Conservation (phyloP, 1,140 invertebrate genomes). For the Eueides isabella region DNA sequence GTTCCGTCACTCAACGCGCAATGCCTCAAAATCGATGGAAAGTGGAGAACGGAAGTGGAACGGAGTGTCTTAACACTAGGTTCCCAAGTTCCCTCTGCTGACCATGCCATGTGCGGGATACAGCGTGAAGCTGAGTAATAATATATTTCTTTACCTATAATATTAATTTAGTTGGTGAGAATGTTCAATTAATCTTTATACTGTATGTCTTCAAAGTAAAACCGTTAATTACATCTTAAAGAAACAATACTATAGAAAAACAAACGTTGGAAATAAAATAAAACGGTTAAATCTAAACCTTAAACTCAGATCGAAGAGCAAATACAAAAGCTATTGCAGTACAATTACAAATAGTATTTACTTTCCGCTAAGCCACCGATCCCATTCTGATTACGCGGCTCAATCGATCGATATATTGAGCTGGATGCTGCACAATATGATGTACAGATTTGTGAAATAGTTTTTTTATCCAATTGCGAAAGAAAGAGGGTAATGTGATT, state of each 20-base stretch:
- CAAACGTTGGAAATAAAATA: neutral
- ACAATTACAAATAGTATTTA: slow-evolving; percentile 44
- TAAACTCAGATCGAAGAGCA: slow-evolving; percentile 29
- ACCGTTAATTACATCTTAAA: neutral
- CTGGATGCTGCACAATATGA: neutral
- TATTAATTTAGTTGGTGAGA: no score
- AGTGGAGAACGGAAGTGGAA: no score
- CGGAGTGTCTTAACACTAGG: no score
- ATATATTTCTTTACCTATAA: no score
- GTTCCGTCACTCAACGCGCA: no score
- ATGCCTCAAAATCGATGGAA: no score
- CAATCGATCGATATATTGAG: slow-evolving; percentile 27
- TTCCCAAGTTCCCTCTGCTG: no score
- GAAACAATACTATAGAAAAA: slow-evolving; percentile 2
- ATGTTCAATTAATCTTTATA: neutral
- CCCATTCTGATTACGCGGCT: slow-evolving; percentile 43
- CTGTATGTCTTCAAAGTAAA: neutral
- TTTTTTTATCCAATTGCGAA: neutral
- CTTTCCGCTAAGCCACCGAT: slow-evolving; percentile 36
- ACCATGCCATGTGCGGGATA: no score
- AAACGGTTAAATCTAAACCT: slow-evolving; percentile 5
- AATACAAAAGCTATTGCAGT: slow-evolving; percentile 37
- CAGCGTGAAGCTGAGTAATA: no score
- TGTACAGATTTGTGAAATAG: no score
- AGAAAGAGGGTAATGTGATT: no score